These are phyloP conservation scores for Thymelicus sylvestris DNA, from an alignment of 2,888 invertebrate species.

Conservation along the genomic window DNA sequence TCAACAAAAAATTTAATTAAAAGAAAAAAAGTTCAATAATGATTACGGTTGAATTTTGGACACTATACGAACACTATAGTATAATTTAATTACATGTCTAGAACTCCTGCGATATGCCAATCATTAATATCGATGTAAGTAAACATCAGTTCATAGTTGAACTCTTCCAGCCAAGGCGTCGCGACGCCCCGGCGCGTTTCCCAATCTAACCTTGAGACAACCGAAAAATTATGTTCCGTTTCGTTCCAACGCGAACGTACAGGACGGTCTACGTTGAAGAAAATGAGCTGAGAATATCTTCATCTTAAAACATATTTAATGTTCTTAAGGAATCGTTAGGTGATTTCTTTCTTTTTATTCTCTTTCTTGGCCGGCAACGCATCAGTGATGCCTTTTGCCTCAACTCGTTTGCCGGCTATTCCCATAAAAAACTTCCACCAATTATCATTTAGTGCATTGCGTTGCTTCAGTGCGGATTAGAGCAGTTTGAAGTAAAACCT, in stretches of 20 bases:
- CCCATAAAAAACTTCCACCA: too few species aligned
- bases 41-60: too few species aligned
- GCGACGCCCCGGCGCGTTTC: conserved; percentile 9
- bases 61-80: background rate
- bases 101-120: background rate
- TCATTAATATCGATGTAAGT: conserved; percentile 4
- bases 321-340: background rate
- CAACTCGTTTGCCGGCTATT: too few species aligned
- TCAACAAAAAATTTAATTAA: too few species aligned
- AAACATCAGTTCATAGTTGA: conserved; percentile 10
- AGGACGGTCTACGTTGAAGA: background rate
- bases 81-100: background rate
- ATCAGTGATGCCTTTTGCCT: too few species aligned
- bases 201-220: conserved; percentile 20
- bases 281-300: conserved; percentile 9
- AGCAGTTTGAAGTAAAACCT: too few species aligned
- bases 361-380: too few species aligned
- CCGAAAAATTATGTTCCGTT: conserved; percentile 11
- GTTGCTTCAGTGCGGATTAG: too few species aligned
- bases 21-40: too few species aligned
- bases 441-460: too few species aligned
- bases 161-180: conserved; percentile 4
- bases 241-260: background rate
- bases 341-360: too few species aligned
- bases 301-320: background rate